Percentiles rank a stretch among this genome's conserved stretches.
These are phyloP conservation scores for Eupithecia subfuscata DNA, from an alignment of 2,888 invertebrate species.

Conservation along the genomic window DNA sequence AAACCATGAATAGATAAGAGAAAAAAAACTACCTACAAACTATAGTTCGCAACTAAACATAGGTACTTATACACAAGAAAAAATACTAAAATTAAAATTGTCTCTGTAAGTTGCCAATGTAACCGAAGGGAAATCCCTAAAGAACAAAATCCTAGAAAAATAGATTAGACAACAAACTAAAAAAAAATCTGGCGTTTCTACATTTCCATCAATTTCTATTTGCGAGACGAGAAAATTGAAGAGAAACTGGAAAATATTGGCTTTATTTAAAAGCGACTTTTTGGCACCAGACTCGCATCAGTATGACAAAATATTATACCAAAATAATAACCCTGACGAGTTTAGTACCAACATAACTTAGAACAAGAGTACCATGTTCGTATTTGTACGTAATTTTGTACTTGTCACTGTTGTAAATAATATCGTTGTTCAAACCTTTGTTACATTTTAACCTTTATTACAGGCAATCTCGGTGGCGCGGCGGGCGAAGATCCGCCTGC, in stretches of 20 bases:
- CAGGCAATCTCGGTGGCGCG: no score
- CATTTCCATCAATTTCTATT: not conserved
- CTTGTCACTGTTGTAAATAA: not conserved
- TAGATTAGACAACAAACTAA: not conserved
- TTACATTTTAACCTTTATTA: no score
- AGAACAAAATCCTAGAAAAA: not conserved
- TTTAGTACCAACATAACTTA: not conserved
- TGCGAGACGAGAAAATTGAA: not conserved
- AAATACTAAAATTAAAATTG: not conserved
- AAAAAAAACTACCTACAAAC: no score
- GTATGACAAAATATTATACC: not conserved
- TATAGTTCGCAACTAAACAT: not conserved
- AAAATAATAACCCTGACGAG: not conserved
- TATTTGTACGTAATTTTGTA: not conserved
- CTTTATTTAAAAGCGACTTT: not conserved
- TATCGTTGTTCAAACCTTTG: not conserved
- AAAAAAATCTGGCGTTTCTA: not conserved
- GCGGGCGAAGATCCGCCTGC: no score
- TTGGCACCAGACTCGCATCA: not conserved
- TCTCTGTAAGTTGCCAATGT: not conserved
- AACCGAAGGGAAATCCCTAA: not conserved
- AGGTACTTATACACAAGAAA: not conserved
- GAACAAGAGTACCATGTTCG: not conserved
- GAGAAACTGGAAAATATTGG: not conserved
- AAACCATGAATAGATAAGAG: not conserved